Evolutionary conservation across 1,140 invertebrate species (phyloP), one percentile per base, ranked within the genome.

Genomic region (Drosophila setifemur): DNA sequence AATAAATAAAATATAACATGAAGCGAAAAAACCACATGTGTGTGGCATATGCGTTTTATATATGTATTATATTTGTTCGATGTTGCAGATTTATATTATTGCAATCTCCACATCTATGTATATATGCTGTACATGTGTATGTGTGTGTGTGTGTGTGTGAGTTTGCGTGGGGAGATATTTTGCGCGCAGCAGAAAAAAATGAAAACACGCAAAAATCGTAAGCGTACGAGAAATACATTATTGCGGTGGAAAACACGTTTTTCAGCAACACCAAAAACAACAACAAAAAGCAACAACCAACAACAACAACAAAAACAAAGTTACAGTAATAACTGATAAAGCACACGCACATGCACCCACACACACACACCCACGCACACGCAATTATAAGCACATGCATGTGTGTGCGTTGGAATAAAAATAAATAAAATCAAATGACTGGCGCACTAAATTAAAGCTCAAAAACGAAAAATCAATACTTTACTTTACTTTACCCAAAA

Each of bases 401-500:
- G 9, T 29, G 11, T n/a, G 28, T 29, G 11, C 29, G n/a, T 8
- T 31, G 12, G n/a, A 48, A 7, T 43, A 12, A 60, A 2, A 44
- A 19, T 39, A 8, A 48, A 52, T 54, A 35, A 54, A 42, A 54
- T 63, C 53, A 61, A 49, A 58, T 60, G 35, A 28, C 31, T 14
- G 16, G 64, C 61, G 78, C 71, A 86, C 71, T 75, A 86, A 85
- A 86, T 85, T 85, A 86, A 85, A 85, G 81, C 82, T 86, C 55
- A 39, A 71, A 69, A 76, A 64, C 71, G 55, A 86, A 85, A 85
- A 85, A 85, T 86, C 79, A 85, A 85, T 85, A 86, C 79, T 86
- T 77, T 55, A 75, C 79, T 86, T 77, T 55, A 75, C 58, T 75
- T 82, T 66, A 21, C 16, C 31, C 19, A 61, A 63, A 63, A 63